These are phyloP conservation scores for Esox niger DNA, from an alignment of 2,113 vertebrate species.

Conservation along the genomic window DNA sequence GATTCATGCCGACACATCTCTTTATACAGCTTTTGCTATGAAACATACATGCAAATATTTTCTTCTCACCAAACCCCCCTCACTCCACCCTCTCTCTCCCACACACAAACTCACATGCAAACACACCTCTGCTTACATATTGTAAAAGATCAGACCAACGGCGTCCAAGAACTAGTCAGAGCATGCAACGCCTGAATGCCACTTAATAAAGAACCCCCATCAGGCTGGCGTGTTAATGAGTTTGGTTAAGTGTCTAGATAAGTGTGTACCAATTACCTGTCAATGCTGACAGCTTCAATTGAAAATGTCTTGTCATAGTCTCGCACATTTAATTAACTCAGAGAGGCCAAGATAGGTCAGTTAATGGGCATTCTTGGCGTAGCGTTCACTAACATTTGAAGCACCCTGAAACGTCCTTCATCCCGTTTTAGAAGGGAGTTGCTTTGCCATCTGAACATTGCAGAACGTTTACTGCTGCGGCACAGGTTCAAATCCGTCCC, in stretches of 20 bases:
- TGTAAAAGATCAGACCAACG: constrained; percentile 7
- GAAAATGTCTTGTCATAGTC: constrained; percentile 21
- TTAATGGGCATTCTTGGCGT: background rate
- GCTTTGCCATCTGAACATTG: background rate
- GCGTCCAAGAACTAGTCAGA: constrained; percentile 49
- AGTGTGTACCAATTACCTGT: constrained; percentile 54
- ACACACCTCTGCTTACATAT: constrained; percentile 1
- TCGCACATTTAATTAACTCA: constrained; percentile 66
- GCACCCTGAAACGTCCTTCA: background rate
- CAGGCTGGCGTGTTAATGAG: constrained; percentile 52
- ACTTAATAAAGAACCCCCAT: constrained; percentile 40
- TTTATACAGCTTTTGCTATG: too few species aligned
- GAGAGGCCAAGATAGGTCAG: constrained; percentile 5
- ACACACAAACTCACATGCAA: background rate
- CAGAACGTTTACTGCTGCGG: too few species aligned
- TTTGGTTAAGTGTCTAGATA: constrained; percentile 46
- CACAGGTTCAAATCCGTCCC: too few species aligned
- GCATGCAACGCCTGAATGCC: constrained; percentile 40
- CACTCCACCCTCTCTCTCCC: background rate
- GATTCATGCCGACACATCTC: background rate
- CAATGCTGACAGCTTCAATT: constrained; percentile 50
- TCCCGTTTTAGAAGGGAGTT: background rate
- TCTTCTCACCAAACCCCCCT: background rate
- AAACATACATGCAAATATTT: background rate
- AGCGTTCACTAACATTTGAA: background rate